These are phyloP conservation scores for Anguilla marmorata DNA, from an alignment of 2,797 vertebrate genomes.

Conservation along the genomic window DNA sequence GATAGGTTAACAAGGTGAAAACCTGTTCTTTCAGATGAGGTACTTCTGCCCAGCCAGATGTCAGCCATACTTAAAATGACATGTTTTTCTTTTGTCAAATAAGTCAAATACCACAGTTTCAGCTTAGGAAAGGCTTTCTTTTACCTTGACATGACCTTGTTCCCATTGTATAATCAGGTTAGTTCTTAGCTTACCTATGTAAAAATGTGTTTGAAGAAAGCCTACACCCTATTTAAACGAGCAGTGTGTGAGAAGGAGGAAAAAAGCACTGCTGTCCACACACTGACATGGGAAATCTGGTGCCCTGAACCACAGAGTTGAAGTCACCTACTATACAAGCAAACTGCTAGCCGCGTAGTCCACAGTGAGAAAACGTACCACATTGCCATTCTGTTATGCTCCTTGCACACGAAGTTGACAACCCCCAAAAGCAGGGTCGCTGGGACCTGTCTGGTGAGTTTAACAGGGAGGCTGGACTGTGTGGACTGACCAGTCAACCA, in stretches of 20 bases:
- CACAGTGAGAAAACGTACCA: too few relatives aligned
- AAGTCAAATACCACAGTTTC: conserved; percentile 25
- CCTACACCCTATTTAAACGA: not conserved
- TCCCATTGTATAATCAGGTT: not conserved
- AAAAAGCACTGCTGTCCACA: not conserved
- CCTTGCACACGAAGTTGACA: too few relatives aligned
- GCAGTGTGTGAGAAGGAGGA: not conserved
- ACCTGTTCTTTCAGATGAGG: conserved; percentile 26
- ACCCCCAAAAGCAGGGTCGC: too few relatives aligned
- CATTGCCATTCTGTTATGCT: too few relatives aligned
- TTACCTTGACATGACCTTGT: not conserved
- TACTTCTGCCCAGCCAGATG: not conserved
- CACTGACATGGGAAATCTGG: not conserved
- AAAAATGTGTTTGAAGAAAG: not conserved
- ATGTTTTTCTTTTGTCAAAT: not conserved
- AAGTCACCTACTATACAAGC: not conserved
- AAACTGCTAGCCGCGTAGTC: not conserved
- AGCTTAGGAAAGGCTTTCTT: not conserved
- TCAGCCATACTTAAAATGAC: not conserved
- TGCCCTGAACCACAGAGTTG: not conserved
- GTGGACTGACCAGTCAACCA: too few relatives aligned
- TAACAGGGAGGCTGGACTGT: too few relatives aligned
- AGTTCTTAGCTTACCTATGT: not conserved
- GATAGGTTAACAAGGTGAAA: conserved; percentile 31
- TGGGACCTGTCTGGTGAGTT: too few relatives aligned